Evolutionary conservation across 1,140 invertebrate genomes (phyloP), one percentile per base, ranked within the genome.

Genomic region (Temnothorax longispinosus): DNA sequence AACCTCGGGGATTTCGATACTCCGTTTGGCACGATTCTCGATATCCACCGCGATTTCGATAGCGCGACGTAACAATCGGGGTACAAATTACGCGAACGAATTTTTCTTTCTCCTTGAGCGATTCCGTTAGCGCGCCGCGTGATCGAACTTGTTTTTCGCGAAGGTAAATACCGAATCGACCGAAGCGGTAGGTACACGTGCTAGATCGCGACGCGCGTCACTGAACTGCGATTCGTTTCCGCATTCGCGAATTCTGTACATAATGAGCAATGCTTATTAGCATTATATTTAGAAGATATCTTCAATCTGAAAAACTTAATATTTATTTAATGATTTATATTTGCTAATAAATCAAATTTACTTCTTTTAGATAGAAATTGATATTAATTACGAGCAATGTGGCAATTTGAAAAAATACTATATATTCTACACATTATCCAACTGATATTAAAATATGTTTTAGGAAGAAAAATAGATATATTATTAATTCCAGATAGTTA

Each of bases 51-150:
- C 21, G 18, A 78, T 64, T 78, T 65, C 13, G 52, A 64, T 44
- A 60, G 54, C 21, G 74, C 38, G 35, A 76, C 15, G 56, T 41
- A 74, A 74, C 27, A 52, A 15, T 47, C n/a, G 41, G 6, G 15
- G n/a, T 41, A 41, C 35, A 32, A 32, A 76, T 58, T 27, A 76
- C 74, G 35, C n/a, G 74, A 32, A 54, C n/a, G 18, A 77, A 64
- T 64, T 62, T 35, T 77, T 77, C 38, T 62, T 27, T 77, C 41
- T 76, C n/a, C 38, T 77, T 47, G 38, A 77, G 18, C 35, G 7
- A 41, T 58, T 32, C 13, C 27, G 21, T 32, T 18, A 32, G 21
- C 32, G 21, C 27, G 15, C 69, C 38, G 35, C 72, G 52, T 75
- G 52, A 58, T 56, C 35, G 32, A 13, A 56, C 35, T 56, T 75